Base-by-base conservation (phyloP, 2,113 vertebrate genomes). In the Daubentonia madagascariensis region DNA sequence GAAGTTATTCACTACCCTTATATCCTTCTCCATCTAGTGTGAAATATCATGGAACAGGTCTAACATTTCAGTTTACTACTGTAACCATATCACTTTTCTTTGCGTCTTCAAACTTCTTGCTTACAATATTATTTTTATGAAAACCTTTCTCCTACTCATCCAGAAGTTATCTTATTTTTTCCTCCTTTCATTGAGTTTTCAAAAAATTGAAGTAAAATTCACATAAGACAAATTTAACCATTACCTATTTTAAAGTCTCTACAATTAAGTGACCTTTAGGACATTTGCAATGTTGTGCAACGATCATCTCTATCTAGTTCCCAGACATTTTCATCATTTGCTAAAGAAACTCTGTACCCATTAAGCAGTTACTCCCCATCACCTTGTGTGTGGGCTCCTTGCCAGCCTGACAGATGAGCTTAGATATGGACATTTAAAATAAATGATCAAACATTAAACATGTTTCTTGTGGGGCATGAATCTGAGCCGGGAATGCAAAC, bases 401-500 rank as follows among this genome's bases (percentile, higher is more conserved):
- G 13, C 54, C 80, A 97, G 79, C 45, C 45, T 67, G 63, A 61
- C 76, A 83, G 78, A 43, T 1, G 5, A 93, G 63, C 67, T 85
- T 0, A 0, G 78, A 76, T 75, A 50, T 76, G 22, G 40, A 87
- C 84, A 95, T 72, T 65, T 0, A 8, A 91, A 92, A 85, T 54
- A 96, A 96, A 94, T 76, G 57, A 0, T 0, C 5, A 13, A 86
- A 48, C 20, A 89, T 43, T 92, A 73, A 85, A 54, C 20, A 14
- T 35, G 4, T 61, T 28, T 93, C 35, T 78, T 90, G 14, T 61
- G n/a, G 37, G 76, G 9, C 63, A 37, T 79, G 13, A 6, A 79
- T 76, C 86, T 70, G 35, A 79, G 61, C 45, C 43, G 89, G 30
- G 54, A 67, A 91, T 43, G 43, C 23, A 73, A 91, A 79, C 81